Percentiles rank a stretch among this genome's conserved stretches.
These are phyloP conservation scores for Drosophila testacea DNA, from an alignment of 2,888 invertebrate genomes.

Conservation along the genomic window DNA sequence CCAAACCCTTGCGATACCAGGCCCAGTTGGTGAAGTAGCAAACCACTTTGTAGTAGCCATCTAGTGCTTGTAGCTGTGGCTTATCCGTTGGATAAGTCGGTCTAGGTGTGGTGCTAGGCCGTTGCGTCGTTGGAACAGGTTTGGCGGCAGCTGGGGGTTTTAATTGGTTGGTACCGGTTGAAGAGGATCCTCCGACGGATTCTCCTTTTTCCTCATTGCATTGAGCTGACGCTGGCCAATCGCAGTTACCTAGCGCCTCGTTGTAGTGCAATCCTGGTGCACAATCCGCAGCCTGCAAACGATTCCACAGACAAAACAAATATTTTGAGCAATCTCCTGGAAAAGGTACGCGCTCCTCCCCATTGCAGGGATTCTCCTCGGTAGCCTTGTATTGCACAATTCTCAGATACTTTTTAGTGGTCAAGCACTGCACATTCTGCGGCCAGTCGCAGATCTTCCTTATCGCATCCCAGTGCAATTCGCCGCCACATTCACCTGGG, in stretches of 20 bases:
- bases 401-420: conserved; percentile 81
- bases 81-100: conserved; percentile 82
- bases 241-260: conserved; percentile 88
- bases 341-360: conserved; percentile 88
- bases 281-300: conserved; percentile 90
- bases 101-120: conserved; percentile 75
- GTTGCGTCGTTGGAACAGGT: conserved; percentile 76
- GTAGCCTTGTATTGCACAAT: conserved; percentile 73
- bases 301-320: conserved; percentile 92
- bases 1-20: conserved; percentile 93
- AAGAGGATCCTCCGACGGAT: conserved; percentile 17
- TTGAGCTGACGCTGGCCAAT: conserved; percentile 89
- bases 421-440: conserved; percentile 87
- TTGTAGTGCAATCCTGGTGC: conserved; percentile 91
- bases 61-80: conserved; percentile 85
- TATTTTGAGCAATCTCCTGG: conserved; percentile 91
- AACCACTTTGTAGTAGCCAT: conserved; percentile 92
- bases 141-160: conserved; percentile 64
- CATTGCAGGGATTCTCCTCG: conserved; percentile 87
- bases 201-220: conserved; percentile 84
- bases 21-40: conserved; percentile 98
- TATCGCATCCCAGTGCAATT: conserved; percentile 90
- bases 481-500: conserved; percentile 90
- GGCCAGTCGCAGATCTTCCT: conserved; percentile 92
- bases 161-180: conserved; percentile 28